phyloP scores from a whole-genome alignment of 2,113 vertebrate genomes.

The Ophthalmotilapia sp. region DNA sequence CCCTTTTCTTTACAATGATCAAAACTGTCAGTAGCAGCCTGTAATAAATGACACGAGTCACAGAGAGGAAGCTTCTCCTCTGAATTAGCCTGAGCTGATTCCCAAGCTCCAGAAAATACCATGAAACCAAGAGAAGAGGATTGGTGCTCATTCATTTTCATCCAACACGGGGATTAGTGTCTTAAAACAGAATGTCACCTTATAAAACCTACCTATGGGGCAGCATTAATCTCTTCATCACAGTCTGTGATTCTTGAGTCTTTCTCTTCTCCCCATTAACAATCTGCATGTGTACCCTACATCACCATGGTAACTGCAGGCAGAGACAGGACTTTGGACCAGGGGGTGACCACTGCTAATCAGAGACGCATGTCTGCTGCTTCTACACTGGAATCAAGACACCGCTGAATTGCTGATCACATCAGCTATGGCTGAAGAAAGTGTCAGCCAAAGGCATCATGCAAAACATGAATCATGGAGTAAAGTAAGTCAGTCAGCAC shows the following conservation, averaged over 20 bases:
- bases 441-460: not conserved
- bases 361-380: constrained; percentile 7
- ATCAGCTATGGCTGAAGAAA: not conserved
- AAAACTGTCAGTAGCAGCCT: not conserved
- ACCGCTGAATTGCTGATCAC: not conserved
- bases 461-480: not conserved
- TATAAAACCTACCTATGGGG: not conserved
- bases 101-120: not conserved
- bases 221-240: not conserved
- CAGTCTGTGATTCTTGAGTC: not conserved
- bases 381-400: not conserved
- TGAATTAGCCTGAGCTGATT: not conserved
- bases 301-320: constrained; percentile 31
- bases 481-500: not conserved
- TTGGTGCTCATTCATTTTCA: not conserved
- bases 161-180: not conserved
- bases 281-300: not conserved
- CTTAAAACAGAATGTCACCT: not conserved
- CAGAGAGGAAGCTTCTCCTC: not conserved
- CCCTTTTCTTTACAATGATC: not conserved
- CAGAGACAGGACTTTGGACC: constrained; percentile 33
- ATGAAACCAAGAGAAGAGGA: not conserved
- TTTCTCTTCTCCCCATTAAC: not conserved
- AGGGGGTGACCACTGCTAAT: not conserved
- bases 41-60: not conserved